Evolutionary conservation across 1,140 invertebrate genomes (phyloP), one percentile per base, ranked within the genome.

Genomic region (Zelostemma sp.): DNA sequence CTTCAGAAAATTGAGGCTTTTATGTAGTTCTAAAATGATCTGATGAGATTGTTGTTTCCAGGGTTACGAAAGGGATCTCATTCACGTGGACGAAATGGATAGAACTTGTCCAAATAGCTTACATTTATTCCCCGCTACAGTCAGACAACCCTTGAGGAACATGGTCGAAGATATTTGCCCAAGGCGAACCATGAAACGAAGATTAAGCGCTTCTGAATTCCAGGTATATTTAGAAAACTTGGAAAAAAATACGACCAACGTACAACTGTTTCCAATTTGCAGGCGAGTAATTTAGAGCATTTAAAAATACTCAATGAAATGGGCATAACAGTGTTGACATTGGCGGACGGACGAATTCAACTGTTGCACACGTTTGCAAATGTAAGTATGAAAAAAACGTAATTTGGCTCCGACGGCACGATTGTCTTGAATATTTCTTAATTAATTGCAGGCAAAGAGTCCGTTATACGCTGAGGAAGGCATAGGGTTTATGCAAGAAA

Each of bases 401-500:
- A n/a, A n/a, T n/a, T n/a, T n/a, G n/a, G n/a, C n/a, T n/a, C n/a
- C n/a, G n/a, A n/a, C n/a, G n/a, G n/a, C n/a, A n/a, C n/a, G n/a
- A n/a, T n/a, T n/a, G n/a, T n/a, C n/a, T n/a, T n/a, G n/a, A n/a
- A n/a, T n/a, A n/a, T n/a, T n/a, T n/a, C n/a, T n/a, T 55, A 38
- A 6, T 25, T 67, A 41, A 28, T 61, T 86, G 46, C 77, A 97
- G 95, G 97, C 96, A 8, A 90, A 91, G 77, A 92, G 92, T 43
- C 85, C 91, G 9, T 90, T 92, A 68, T 93, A 97, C 78, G 97
- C 95, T 1, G 93, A 97, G 77, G 94, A 98, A 86, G 97, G 97
- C 0, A 80, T 97, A 16, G 86, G 93, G 19, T 99, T 99, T 76
- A 98, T 99, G 95, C 93, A 97, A 76, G 97, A 99, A 86, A 98